These are phyloP conservation scores for Mormyrops boulengeri DNA, from an alignment of 2,797 vertebrate species.

Conservation along the genomic window DNA sequence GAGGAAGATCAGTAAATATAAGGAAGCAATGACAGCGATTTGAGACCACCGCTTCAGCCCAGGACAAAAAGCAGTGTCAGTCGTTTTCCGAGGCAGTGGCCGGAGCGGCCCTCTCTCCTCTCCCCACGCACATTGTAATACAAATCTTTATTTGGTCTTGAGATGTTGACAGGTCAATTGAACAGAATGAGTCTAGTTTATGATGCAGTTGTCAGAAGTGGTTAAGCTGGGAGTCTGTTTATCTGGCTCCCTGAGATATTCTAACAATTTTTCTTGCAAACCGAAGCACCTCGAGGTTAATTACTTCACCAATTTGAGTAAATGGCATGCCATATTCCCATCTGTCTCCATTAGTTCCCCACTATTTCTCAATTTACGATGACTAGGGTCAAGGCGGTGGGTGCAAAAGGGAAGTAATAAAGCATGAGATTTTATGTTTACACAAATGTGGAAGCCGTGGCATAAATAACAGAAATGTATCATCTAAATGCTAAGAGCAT, in stretches of 20 bases:
- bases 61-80: neutral
- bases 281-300: slow-evolving; percentile 83
- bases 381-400: slow-evolving; percentile 78
- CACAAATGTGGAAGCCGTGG: slow-evolving; percentile 71
- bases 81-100: slow-evolving; percentile 29
- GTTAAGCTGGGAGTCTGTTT: slow-evolving; percentile 83
- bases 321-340: slow-evolving; percentile 88
- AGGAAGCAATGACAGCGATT: slow-evolving; percentile 57
- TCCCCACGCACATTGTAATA: slow-evolving; percentile 76
- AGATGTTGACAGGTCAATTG: slow-evolving; percentile 87
- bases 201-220: slow-evolving; percentile 84
- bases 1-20: slow-evolving; percentile 16
- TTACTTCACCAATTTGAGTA: slow-evolving; percentile 90
- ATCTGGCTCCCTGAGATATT: slow-evolving; percentile 72
- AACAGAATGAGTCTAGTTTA: slow-evolving; percentile 85
- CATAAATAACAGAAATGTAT: slow-evolving; percentile 68
- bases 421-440: slow-evolving; percentile 86
- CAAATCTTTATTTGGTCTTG: slow-evolving; percentile 86
- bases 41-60: neutral
- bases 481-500: slow-evolving; percentile 49
- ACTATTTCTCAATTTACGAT: slow-evolving; percentile 88
- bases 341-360: slow-evolving; percentile 87
- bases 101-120: slow-evolving; percentile 52
- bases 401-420: slow-evolving; percentile 83
- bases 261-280: slow-evolving; percentile 80